Conservation (phyloP, 2,888 invertebrate genomes). For the Liopterus haemorrhoidalis region DNA sequence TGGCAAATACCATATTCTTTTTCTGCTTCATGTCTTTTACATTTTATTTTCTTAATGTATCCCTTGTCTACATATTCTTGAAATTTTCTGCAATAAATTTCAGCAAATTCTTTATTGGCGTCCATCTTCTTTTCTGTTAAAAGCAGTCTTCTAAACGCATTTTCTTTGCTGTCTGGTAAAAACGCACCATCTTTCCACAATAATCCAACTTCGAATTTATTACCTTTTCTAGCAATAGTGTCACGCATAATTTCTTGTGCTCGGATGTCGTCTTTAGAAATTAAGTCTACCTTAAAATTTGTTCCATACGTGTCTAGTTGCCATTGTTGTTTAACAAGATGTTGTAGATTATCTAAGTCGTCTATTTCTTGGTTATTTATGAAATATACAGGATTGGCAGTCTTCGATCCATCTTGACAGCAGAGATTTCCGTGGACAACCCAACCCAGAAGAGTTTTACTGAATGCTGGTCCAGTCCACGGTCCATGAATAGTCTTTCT, state of each 20-base stretch:
- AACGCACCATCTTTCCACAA: constrained; percentile 29
- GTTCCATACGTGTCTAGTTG: constrained; percentile 1
- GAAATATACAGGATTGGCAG: too few relatives aligned
- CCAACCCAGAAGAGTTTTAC: too few relatives aligned
- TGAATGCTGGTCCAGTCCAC: too few relatives aligned
- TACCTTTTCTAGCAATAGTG: constrained; percentile 18
- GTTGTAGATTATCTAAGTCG: neutral
- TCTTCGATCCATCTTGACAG: too few relatives aligned
- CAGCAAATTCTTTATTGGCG: constrained; percentile 20
- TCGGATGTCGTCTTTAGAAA: constrained; percentile 5
- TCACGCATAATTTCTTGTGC: constrained; percentile 17
- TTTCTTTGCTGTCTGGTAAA: constrained; percentile 31
- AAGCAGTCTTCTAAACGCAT: constrained; percentile 26
- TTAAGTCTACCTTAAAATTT: neutral
- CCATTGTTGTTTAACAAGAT: constrained; percentile 6
- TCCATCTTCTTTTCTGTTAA: constrained; percentile 25
- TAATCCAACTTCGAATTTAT: constrained; percentile 26
- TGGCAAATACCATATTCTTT: constrained; percentile 34
- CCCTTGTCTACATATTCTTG: constrained; percentile 27
- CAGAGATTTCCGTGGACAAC: too few relatives aligned
- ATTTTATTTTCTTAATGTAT: constrained; percentile 25
- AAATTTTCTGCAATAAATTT: constrained; percentile 24
- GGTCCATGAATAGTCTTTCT: too few relatives aligned
- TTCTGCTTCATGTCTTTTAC: constrained; percentile 23
- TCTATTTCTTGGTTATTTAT: neutral